These are phyloP conservation scores for Phoeniculus purpureus DNA, from an alignment of 2,797 vertebrate genomes.

Conservation along the genomic window DNA sequence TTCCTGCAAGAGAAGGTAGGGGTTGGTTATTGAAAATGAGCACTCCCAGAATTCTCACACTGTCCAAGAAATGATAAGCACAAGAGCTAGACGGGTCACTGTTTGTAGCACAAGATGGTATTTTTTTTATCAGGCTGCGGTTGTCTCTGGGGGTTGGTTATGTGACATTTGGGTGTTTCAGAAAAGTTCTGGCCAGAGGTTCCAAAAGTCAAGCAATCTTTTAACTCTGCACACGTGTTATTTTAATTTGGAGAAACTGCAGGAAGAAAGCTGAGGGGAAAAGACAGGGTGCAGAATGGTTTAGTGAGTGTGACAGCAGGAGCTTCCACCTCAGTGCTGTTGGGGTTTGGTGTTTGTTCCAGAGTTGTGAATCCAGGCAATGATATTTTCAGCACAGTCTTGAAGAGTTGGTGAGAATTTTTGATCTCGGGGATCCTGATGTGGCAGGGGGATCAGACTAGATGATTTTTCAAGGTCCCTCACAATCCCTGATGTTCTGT, in stretches of 20 bases:
- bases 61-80: too few species aligned
- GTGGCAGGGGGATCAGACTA: too few species aligned
- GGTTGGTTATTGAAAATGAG: not conserved
- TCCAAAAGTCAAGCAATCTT: not conserved
- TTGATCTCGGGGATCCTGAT: too few species aligned
- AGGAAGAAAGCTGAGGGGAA: not conserved
- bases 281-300: not conserved
- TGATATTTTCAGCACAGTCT: not conserved
- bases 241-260: not conserved
- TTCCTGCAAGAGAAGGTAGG: not conserved
- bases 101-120: rapidly evolving
- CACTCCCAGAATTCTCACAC: not conserved
- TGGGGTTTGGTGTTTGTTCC: not conserved
- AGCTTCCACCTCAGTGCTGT: rapidly evolving
- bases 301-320: not conserved
- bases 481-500: too few species aligned
- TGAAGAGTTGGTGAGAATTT: not conserved
- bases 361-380: not conserved
- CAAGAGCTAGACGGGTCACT: not conserved
- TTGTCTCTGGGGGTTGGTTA: not conserved
- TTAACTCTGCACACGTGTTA: rapidly evolving
- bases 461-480: too few species aligned
- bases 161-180: rapidly evolving
- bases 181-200: not conserved
- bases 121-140: not conserved